phyloP scores from a whole-genome alignment of 2,113 vertebrate species.

The Malurus alboscapulatus region DNA sequence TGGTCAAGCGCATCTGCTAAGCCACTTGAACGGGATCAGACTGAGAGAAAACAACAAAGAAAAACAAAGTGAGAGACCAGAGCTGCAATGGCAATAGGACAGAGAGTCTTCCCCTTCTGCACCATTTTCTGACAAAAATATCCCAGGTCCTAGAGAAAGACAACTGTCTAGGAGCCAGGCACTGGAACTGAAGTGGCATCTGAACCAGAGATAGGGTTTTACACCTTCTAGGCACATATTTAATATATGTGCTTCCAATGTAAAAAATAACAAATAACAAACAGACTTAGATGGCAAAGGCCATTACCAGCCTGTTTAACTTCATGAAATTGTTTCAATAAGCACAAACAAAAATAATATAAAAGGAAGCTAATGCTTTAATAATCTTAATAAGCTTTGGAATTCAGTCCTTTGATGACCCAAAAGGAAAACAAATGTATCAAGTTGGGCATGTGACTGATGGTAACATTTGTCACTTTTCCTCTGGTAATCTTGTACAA shows the following conservation, averaged over 20 bases:
- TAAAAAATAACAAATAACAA: background rate
- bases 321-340: background rate
- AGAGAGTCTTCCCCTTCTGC: background rate
- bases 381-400: background rate
- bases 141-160: background rate
- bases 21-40: background rate
- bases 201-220: background rate
- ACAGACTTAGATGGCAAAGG: background rate
- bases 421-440: background rate
- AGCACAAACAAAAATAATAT: background rate
- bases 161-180: background rate
- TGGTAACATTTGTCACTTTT: background rate
- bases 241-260: background rate
- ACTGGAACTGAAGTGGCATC: background rate
- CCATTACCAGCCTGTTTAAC: background rate
- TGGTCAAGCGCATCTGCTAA: slow-evolving; percentile 60
- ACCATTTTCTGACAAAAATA: background rate
- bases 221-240: background rate
- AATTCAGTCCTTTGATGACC: background rate
- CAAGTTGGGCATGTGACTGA: background rate
- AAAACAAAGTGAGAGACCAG: background rate
- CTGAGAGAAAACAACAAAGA: background rate
- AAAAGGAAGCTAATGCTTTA: background rate
- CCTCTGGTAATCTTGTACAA: background rate
- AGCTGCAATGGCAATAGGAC: background rate